Evolutionary conservation across 2,797 vertebrate genomes (phyloP).

Genomic region (Cossypha heuglini): DNA sequence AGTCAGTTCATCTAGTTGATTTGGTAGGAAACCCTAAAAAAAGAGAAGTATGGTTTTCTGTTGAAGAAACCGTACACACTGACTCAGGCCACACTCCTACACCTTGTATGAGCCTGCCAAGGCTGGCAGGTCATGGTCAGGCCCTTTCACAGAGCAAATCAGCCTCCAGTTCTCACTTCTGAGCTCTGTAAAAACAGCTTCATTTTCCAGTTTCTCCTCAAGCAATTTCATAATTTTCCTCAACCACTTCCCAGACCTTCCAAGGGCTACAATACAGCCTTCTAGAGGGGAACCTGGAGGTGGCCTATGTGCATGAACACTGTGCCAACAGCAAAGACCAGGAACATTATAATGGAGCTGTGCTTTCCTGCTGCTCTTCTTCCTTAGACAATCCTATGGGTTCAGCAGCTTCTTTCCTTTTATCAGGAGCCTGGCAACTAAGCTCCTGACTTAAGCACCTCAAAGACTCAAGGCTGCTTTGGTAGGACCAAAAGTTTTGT

Average conservation of each 20-base stretch:
- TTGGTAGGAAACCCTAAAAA: neutral
- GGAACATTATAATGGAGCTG: neutral
- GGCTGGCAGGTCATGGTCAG: neutral
- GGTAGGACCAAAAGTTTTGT: neutral
- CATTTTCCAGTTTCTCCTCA: neutral
- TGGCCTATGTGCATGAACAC: neutral
- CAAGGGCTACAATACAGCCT: neutral
- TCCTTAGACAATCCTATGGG: neutral
- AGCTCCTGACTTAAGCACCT: neutral
- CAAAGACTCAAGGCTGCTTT: neutral
- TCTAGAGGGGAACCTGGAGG: neutral
- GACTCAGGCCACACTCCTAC: neutral
- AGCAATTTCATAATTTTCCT: neutral
- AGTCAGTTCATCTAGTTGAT: neutral
- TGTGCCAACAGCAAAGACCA: neutral
- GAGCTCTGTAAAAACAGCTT: neutral
- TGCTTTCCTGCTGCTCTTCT: neutral
- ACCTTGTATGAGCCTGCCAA: neutral
- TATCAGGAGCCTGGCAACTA: neutral
- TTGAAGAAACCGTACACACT: rapidly evolving
- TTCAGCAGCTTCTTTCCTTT: neutral
- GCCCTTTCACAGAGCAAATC: neutral
- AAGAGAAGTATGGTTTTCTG: neutral
- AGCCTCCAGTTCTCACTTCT: neutral
- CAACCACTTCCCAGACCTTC: neutral